Evolutionary conservation across 2,888 invertebrate species (phyloP).

Genomic region (Encarsia formosa): DNA sequence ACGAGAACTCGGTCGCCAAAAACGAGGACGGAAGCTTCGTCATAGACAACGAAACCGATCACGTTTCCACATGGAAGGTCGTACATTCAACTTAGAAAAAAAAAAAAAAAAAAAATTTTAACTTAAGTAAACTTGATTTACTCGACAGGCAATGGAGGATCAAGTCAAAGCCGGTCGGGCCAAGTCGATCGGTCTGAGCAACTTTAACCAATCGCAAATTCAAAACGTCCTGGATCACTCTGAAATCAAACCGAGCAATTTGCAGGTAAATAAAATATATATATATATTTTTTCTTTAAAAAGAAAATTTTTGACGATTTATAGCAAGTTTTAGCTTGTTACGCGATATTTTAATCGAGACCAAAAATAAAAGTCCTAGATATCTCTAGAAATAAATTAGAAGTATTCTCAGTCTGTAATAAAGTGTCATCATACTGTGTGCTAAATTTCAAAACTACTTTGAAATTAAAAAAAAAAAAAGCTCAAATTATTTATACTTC

Average conservation of each 20-base stretch:
- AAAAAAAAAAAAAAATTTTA: not conserved
- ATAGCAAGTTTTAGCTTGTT: too few species aligned
- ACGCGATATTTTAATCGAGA: too few species aligned
- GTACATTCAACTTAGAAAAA: not conserved
- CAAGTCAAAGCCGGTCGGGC: conserved; percentile 62
- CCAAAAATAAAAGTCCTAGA: too few species aligned
- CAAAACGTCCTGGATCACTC: conserved; percentile 58
- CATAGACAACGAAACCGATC: conserved; percentile 63
- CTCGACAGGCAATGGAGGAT: conserved; percentile 64
- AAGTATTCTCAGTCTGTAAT: too few species aligned
- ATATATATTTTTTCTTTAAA: too few species aligned
- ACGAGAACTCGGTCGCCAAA: conserved; percentile 54
- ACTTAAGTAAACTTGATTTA: not conserved
- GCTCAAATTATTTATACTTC: too few species aligned
- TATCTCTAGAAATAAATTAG: too few species aligned
- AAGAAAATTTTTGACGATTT: too few species aligned
- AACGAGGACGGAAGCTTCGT: conserved; percentile 59
- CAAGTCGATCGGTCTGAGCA: conserved; percentile 73
- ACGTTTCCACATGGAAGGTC: conserved; percentile 69
- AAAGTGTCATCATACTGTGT: too few species aligned
- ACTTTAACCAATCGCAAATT: conserved; percentile 71
- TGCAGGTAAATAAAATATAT: conserved; percentile 60
- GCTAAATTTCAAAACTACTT: too few species aligned
- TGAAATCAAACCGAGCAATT: conserved; percentile 65
- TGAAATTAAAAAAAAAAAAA: too few species aligned